Base-by-base conservation (phyloP, 2,888 invertebrate species). In the Archips crataeganus region DNA sequence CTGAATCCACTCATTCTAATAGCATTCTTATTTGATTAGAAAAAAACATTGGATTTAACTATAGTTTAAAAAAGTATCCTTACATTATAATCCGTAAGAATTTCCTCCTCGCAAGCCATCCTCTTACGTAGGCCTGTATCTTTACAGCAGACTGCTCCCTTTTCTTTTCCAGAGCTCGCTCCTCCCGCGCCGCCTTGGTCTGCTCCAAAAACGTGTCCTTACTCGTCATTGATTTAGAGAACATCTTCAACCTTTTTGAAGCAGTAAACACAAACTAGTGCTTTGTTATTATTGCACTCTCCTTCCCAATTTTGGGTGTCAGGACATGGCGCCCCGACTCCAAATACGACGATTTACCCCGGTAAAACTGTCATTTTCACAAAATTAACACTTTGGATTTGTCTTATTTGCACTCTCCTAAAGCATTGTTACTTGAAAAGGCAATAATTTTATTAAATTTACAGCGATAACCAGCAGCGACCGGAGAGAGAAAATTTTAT, bases 131-230 rank as follows among this genome's bases (percentile, higher is more conserved):
- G n/a, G 97, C 95, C 88, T 98, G 98, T 77, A 98, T 96, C 78
- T 95, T 94, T 49, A 96, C 94, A 57, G 97, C 97, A 47, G 98
- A 97, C 78, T 94, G 94, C 82, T 98, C 98, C 76, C 96, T 96
- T 77, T 96, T 96, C 87, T 98, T 98, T 84, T 98, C 98, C 70
- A 97, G 92, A 0, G 98, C 98, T 73, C 99, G 95, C 89, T 98
- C 98, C 87, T 98, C 98, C 75, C 99, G 95, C 13, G 98, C 98
- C 42, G 97, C 97, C 90, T 98, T 98, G 4, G 98, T 98, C 87
- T 98, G 98, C 89, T 98, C 98, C 84, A 99, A 95, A 90, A 99
- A 98, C 80, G 95, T 95, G 81, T 96, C 96, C 89, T 97, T 98
- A 81, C 96, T 95, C 80, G 96, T 91, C 70, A 85, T 78, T n/a